Evolutionary conservation across 1,140 invertebrate genomes (phyloP), one percentile per base, ranked within the genome.

Genomic region (Pemphigus obesinymphae): DNA sequence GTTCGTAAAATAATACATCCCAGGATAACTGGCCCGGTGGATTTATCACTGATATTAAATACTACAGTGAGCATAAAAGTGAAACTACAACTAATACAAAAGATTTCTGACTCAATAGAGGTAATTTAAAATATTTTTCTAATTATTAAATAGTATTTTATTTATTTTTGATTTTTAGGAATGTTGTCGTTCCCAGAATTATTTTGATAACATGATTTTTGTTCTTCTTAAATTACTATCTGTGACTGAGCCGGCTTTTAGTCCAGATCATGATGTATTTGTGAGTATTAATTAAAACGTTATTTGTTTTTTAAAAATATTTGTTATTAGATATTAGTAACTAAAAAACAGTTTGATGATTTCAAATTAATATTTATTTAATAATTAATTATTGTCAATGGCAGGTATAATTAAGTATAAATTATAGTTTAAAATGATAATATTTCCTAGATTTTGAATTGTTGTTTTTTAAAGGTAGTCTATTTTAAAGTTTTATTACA

Each of bases 131-230:
- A 37, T 11, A 13, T 55, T 55, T 13, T 17, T 75, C n/a, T 73
- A 31, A 11, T 48, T 48, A 1, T 31, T 3, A 15, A 4, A 20
- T 23, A 29, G 26, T 31, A 31, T 29, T 45, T 45, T 48, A 10
- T 31, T 48, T n/a, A 13, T 76, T 10, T 40, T 26, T 76, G 7
- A 23, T 37, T 80, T 80, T 55, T 37, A 80, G 76, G 55, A 80
- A 61, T 80, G 55, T 63, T 61, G 37, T 1, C 76, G 55, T 26
- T 31, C n/a, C 1, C 55, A 80, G 20, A 26, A 26, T 43, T 80
- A 80, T 29, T 80, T 80, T 80, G 76, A 80, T 31, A 80, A 61
- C 31, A 63, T 80, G 55, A 20, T 80, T 61, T 10, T 58, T 80
- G 40, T 61, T 29, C 23, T 80, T 63, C 37, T 80, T 45, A 80